Percentiles rank a stretch among this genome's conserved stretches.
phyloP scores from a whole-genome alignment of 2,888 invertebrate species.

The Apodemia duryi region DNA sequence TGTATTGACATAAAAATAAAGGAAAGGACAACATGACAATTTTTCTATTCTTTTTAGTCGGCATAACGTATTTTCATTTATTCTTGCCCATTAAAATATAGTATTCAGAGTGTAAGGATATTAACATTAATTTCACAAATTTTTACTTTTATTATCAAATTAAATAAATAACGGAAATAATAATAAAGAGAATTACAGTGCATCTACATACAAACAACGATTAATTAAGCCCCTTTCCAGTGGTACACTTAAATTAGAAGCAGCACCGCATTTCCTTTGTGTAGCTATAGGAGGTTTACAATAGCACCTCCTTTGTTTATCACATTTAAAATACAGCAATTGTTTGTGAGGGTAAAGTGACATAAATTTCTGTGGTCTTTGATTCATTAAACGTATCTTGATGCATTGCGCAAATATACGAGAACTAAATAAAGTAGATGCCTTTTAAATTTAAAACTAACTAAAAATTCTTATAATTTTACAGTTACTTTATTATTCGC shows the following conservation, averaged over 20 bases:
- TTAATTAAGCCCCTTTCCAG: constrained; percentile 42
- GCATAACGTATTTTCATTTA: no score
- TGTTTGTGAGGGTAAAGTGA: constrained; percentile 18
- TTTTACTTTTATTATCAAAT: constrained; percentile 5
- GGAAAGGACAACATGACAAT: no score
- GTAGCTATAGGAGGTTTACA: constrained; percentile 37
- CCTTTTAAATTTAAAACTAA: neutral
- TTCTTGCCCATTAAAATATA: no score
- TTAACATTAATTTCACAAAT: neutral
- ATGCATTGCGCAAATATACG: neutral
- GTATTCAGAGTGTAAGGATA: neutral
- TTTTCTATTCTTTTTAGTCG: no score
- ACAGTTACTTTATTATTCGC: neutral
- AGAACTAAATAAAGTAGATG: neutral
- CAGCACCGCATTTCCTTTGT: constrained; percentile 39
- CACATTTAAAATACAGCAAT: constrained; percentile 21
- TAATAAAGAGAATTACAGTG: constrained; percentile 35
- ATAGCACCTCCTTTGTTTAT: constrained; percentile 27
- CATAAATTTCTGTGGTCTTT: constrained; percentile 10
- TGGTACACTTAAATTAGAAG: constrained; percentile 40
- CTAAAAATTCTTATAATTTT: neutral
- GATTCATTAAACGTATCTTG: constrained; percentile 16
- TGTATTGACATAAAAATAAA: no score
- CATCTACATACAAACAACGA: constrained; percentile 36
- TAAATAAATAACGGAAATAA: constrained; percentile 26